A percentile compares a stretch with the other conserved stretches of the same genome.
Conservation (phyloP, 2,113 vertebrate species). For the Takifugu bimaculatus region DNA sequence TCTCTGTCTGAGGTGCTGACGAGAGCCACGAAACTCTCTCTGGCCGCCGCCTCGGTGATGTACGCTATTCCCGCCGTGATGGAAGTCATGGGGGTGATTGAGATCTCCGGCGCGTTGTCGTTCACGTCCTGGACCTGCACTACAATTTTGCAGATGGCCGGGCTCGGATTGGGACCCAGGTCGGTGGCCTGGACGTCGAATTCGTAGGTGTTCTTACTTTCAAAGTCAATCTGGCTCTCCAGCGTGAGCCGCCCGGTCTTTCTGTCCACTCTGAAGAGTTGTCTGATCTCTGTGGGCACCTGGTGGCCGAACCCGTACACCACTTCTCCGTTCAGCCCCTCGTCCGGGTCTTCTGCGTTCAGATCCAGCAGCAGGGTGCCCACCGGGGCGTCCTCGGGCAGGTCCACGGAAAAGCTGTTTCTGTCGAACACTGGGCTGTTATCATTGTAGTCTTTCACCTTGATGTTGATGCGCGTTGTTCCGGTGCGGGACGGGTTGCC, state of each 20-base stretch:
- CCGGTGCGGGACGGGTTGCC: slow-evolving; percentile 86
- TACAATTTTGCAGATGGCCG: slow-evolving; percentile 86
- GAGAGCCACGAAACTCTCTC: slow-evolving; percentile 91
- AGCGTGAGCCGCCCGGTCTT: slow-evolving; percentile 85
- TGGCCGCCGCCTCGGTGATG: slow-evolving; percentile 83
- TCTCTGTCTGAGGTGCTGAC: slow-evolving; percentile 94
- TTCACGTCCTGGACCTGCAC: slow-evolving; percentile 93
- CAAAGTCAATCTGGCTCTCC: slow-evolving; percentile 86
- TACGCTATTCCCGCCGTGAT: slow-evolving; percentile 76
- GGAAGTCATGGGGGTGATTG: slow-evolving; percentile 87
- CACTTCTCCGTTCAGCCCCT: slow-evolving; percentile 90
- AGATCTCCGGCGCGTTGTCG: slow-evolving; percentile 90
- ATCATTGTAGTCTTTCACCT: slow-evolving; percentile 93
- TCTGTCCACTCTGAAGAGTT: slow-evolving; percentile 86
- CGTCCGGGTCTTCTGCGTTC: slow-evolving; percentile 87
- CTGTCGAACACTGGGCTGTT: slow-evolving; percentile 89
- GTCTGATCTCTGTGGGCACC: slow-evolving; percentile 82
- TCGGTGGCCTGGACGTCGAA: slow-evolving; percentile 91
- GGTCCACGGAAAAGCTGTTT: slow-evolving; percentile 82
- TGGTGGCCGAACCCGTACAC: slow-evolving; percentile 88
- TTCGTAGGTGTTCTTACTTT: slow-evolving; percentile 89
- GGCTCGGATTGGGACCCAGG: slow-evolving; percentile 83
- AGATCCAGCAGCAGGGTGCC: slow-evolving; percentile 86
- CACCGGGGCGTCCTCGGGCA: slow-evolving; percentile 84
- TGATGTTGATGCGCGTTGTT: slow-evolving; percentile 83